These are phyloP conservation scores for Bellardia pandia DNA, from an alignment of 2,888 invertebrate genomes.

Conservation along the genomic window DNA sequence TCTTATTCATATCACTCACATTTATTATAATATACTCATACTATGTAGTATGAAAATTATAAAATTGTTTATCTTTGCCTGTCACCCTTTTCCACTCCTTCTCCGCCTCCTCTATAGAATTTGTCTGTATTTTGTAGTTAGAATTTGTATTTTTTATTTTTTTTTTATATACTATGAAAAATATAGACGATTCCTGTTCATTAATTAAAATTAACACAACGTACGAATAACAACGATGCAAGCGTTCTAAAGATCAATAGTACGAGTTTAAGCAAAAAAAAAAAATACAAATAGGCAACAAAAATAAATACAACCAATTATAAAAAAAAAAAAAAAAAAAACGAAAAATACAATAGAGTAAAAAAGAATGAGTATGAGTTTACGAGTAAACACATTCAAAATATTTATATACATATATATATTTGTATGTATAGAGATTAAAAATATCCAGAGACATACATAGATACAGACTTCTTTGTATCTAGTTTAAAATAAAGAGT, in stretches of 20 bases:
- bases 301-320: conserved; percentile 1
- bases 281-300: conserved; percentile 20
- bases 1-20: conserved; percentile 43
- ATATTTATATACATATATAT: neutral
- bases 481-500: neutral
- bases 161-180: conserved; percentile 44
- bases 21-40: conserved; percentile 43
- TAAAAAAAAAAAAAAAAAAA: conserved; percentile 11
- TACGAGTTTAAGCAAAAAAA: conserved; percentile 37
- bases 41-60: conserved; percentile 46
- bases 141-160: conserved; percentile 9
- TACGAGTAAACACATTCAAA: neutral
- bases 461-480: neutral
- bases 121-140: conserved; percentile 17
- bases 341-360: conserved; percentile 12
- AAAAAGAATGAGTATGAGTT: neutral
- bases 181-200: conserved; percentile 56
- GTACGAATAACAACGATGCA: conserved; percentile 64
- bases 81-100: neutral
- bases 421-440: neutral
- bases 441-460: neutral
- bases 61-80: conserved; percentile 6
- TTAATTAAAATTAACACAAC: conserved; percentile 73
- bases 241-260: conserved; percentile 67
- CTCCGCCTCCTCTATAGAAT: neutral